Base-by-base conservation (phyloP, 2,888 invertebrate genomes). In the Diarsia brunnea region DNA sequence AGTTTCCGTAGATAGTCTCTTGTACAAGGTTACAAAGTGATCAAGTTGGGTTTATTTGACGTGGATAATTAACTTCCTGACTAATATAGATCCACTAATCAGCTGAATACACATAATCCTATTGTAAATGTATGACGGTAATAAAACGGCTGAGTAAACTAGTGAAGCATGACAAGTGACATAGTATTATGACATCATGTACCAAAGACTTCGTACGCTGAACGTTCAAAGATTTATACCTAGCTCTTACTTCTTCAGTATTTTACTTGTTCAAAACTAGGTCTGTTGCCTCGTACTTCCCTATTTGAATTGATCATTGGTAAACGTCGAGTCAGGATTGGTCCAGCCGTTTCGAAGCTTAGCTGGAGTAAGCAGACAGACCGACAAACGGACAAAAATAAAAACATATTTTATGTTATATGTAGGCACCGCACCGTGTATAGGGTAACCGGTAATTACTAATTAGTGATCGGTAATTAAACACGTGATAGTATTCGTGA, bases 61-160 rank as follows among this genome's bases (percentile, higher is more conserved):
- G 16, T 43, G 14, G 51, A 27, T 67, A 27, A 66, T 51, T 53
- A 73, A 63, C 61, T 63, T 66, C 16, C 49, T 66, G 71, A 73
- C 12, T 43, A 47, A 83, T 69, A 58, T 31, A 84, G 21, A 61
- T 66, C 14, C 5, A 11, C 8, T 53, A 61, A 51, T 68, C 51
- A 47, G 49, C 53, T 47, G 14, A 31, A 49, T 27, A 51, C 4
- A 72, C 64, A 51, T 73, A 76, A 74, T 72, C 31, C 55, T 49
- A 49, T 68, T 69, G 64, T 74, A 68, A 68, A 72, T 74, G 38
- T 61, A 64, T 72, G 72, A 72, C 55, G 21, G 45, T 51, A 47
- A 65, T 53, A 69, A 38, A 43, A 51, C 66, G 21, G 38, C 38
- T 73, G 47, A n/a, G 27, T 45, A 76, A 82, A 84, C 84, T 53